Percentiles rank a stretch among this genome's conserved stretches.
phyloP scores from a whole-genome alignment of 2,888 invertebrate genomes.

The Agrotis segetum region DNA sequence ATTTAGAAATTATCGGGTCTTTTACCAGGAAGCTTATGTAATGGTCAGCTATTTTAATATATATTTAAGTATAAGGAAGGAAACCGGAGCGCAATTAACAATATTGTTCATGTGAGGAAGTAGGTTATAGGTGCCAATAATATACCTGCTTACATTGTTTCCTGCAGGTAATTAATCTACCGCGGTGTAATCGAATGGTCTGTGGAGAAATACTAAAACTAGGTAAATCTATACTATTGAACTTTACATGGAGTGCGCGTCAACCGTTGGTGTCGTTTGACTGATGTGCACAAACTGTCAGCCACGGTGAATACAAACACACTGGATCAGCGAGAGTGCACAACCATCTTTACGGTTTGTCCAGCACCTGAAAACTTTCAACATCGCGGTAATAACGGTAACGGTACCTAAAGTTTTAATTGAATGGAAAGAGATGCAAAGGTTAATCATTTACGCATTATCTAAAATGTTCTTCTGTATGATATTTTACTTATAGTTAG shows the following conservation, averaged over 20 bases:
- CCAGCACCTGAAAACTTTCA: not conserved
- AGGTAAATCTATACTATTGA: not conserved
- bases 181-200: not conserved
- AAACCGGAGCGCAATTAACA: conserved; percentile 16
- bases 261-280: no score
- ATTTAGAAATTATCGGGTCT: not conserved
- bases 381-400: not conserved
- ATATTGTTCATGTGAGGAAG: conserved; percentile 19
- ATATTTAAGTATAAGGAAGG: conserved; percentile 45
- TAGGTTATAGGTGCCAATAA: conserved; percentile 14
- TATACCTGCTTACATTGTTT: conserved; percentile 5
- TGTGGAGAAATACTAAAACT: no score
- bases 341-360: no score
- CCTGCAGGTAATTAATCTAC: conserved; percentile 42
- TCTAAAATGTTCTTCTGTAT: no score
- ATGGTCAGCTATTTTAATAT: not conserved
- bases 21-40: conserved; percentile 22
- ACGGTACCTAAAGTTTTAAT: not conserved
- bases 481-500: no score
- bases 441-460: not conserved
- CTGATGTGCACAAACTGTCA: no score
- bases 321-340: no score
- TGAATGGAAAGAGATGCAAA: not conserved
- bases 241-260: no score
- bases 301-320: no score